Evolutionary conservation across 2,113 vertebrate genomes (phyloP).

Genomic region (Thalassarche chlororhynchos): DNA sequence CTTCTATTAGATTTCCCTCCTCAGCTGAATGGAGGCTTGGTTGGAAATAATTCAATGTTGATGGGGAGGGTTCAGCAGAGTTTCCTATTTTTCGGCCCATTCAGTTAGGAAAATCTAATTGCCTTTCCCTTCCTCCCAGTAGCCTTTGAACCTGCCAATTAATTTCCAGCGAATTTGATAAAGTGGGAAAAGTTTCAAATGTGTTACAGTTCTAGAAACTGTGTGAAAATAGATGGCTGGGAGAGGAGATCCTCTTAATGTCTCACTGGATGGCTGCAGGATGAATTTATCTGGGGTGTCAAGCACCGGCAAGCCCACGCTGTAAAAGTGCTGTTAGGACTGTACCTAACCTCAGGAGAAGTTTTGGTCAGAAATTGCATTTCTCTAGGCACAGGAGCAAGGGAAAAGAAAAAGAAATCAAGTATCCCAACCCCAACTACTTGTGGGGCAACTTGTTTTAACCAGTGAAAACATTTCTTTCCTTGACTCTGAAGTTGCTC

Average conservation of each 20-base stretch:
- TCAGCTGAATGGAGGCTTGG: not conserved
- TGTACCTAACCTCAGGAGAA: not conserved
- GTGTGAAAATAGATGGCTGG: not conserved
- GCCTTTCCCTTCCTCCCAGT: not conserved
- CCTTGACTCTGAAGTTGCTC: not conserved
- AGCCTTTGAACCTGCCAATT: not conserved
- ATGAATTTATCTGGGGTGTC: not conserved
- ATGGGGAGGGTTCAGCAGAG: not conserved
- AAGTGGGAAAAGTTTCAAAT: not conserved
- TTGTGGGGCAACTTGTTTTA: not conserved
- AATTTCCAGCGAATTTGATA: not conserved
- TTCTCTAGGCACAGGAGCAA: not conserved
- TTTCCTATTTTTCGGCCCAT: not conserved
- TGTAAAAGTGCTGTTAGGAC: not conserved
- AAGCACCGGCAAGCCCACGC: accelerated
- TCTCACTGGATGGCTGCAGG: not conserved
- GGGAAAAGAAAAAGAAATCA: not conserved
- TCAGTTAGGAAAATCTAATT: not conserved
- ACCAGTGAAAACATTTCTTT: not conserved
- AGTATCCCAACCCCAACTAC: not conserved
- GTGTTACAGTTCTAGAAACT: not conserved
- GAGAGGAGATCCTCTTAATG: not conserved
- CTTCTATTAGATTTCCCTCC: not conserved
- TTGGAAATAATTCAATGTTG: not conserved
- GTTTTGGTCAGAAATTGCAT: not conserved